Evolutionary conservation across 2,113 vertebrate genomes (phyloP).

Genomic region (Trichechus manatus): DNA sequence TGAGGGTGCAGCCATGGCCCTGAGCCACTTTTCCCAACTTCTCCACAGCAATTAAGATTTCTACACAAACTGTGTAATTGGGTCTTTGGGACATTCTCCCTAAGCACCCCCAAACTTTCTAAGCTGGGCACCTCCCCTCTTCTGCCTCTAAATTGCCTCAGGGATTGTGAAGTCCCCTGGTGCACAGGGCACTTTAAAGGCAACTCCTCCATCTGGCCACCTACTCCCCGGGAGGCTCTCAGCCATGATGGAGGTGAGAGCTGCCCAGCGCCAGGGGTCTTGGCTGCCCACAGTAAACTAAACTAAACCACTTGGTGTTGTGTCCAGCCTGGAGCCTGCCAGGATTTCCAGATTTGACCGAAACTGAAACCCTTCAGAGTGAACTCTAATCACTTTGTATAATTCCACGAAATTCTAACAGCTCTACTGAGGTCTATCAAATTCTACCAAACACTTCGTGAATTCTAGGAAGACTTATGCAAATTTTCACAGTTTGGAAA

Average conservation of each 20-base stretch:
- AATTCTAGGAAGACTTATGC: neutral
- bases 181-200: conserved; percentile 25
- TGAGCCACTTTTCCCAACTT: conserved; percentile 28
- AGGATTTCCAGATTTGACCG: neutral
- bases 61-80: conserved; percentile 67
- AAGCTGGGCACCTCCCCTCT: neutral
- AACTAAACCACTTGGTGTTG: neutral
- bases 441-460: neutral
- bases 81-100: conserved; percentile 80
- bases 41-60: conserved; percentile 66
- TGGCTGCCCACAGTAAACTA: neutral
- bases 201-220: neutral
- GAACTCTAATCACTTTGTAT: neutral
- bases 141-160: conserved; percentile 22
- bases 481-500: neutral
- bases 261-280: neutral
- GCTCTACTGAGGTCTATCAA: neutral
- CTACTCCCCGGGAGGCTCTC: neutral
- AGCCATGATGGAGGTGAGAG: neutral
- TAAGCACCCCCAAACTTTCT: conserved; percentile 69
- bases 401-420: conserved; percentile 20
- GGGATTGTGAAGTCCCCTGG: neutral
- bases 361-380: neutral
- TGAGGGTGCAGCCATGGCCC: neutral
- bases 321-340: neutral